Evolutionary conservation across 2,888 invertebrate genomes (phyloP).

Genomic region (Halictus quadricinctus): DNA sequence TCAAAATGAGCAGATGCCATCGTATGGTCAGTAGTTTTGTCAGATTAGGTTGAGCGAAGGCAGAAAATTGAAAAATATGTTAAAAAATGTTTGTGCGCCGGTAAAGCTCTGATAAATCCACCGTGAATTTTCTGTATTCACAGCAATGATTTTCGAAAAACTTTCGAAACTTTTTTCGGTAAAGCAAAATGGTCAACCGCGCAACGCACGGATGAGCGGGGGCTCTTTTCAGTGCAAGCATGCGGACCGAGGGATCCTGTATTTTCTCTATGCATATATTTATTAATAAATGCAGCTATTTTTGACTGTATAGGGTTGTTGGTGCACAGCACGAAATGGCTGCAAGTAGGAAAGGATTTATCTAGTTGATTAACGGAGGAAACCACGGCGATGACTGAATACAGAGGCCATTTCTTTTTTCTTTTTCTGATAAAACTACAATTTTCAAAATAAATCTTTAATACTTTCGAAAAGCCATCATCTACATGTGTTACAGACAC

Average conservation of each 20-base stretch:
- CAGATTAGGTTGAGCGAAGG: no score
- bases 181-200: background rate
- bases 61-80: background rate
- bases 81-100: background rate
- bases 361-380: background rate
- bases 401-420: background rate
- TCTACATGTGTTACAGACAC: background rate
- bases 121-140: background rate
- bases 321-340: background rate
- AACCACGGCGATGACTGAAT: background rate
- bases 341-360: background rate
- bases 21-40: no score
- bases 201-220: background rate
- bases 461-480: background rate
- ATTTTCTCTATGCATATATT: background rate
- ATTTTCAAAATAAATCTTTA: background rate
- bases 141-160: conserved; percentile 1
- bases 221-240: background rate
- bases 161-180: background rate
- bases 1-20: no score
- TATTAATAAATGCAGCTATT: background rate
- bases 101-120: background rate
- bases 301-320: background rate
- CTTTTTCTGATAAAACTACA: background rate
- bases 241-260: background rate